Base-by-base conservation (phyloP, 2,888 invertebrate genomes). In the Nephrotoma flavescens region DNA sequence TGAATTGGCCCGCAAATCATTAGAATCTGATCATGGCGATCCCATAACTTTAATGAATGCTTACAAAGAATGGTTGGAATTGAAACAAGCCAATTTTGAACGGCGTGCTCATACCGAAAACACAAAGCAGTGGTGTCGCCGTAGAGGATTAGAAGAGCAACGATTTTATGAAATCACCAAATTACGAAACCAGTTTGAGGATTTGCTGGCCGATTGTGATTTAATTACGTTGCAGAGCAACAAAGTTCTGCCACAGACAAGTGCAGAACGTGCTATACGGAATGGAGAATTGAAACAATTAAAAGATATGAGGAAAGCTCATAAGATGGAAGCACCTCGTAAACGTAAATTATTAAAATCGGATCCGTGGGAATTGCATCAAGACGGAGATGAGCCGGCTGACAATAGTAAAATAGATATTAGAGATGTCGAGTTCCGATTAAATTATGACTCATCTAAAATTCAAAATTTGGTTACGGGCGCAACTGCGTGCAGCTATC, bases 11-110 rank as follows among this genome's bases (percentile, higher is more conserved):
- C 93, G 97, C 71, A 95, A 95, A 91, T 94, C 94, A 0, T 93
- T 98, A 52, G 97, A 98, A 90, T 98, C 98, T 0, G 97, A 97
- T 90, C 98, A 99, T 90, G 99, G 99, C 0, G 99, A 99, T 91
- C 97, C 99, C 0, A 93, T 99, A 88, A 97, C 97, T 0, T 92
- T 99, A 0, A 92, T 99, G 1, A 96, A 96, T 89, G 94, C 96
- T 42, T 98, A 96, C 91, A 95, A 96, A 90, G 96, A 97, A 88
- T 99, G 99, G 99, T 91, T 99, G 57, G 93, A 95, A 89, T 94
- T 96, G 47, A 97, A 97, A 90, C 93, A 94, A 86, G 93, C 93
- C 42, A 86, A 86, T 41, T 88, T 88, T n/a, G 88, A 88, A 87
- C 86, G 87, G n/a, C 87, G 87, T 11, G 87, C 88, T 2, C 88